Evolutionary conservation across 2,888 invertebrate genomes (phyloP).

Genomic region (Salpingus planirostris): DNA sequence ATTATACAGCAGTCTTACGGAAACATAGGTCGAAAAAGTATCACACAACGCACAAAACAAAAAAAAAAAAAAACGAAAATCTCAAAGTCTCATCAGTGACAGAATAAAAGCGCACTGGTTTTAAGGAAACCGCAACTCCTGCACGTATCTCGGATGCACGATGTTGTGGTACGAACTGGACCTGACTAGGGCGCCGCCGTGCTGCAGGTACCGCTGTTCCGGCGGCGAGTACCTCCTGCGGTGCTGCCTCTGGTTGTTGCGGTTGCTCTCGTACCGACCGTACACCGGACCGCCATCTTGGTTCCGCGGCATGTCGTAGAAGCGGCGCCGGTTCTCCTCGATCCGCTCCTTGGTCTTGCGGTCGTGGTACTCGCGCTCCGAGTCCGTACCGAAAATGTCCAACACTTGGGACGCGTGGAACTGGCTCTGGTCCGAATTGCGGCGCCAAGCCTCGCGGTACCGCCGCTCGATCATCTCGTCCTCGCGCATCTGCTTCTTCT

Average conservation of each 20-base stretch:
- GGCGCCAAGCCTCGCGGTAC: slow-evolving; percentile 62
- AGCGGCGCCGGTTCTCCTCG: slow-evolving; percentile 16
- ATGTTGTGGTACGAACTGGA: slow-evolving; percentile 58
- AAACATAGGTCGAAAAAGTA: too few species aligned
- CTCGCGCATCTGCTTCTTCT: slow-evolving; percentile 50
- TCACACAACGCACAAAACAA: too few species aligned
- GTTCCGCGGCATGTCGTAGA: too few species aligned
- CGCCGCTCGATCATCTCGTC: slow-evolving; percentile 51
- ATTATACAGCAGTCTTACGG: too few species aligned
- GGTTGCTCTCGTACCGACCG: slow-evolving; percentile 14
- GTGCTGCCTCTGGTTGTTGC: slow-evolving; percentile 22
- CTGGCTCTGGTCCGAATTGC: slow-evolving; percentile 51
- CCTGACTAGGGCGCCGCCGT: slow-evolving; percentile 38
- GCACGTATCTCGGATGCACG: slow-evolving; percentile 53
- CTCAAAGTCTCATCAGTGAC: too few species aligned
- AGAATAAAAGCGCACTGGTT: too few species aligned
- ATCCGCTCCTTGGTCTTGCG: slow-evolving; percentile 18
- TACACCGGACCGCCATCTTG: slow-evolving; percentile 32
- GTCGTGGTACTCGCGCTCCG: slow-evolving; percentile 49
- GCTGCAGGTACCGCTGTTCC: slow-evolving; percentile 41
- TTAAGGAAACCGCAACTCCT: slow-evolving; percentile 54
- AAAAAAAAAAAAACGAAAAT: too few species aligned
- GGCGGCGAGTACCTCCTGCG: slow-evolving; percentile 44
- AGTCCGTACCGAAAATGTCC: slow-evolving; percentile 58
- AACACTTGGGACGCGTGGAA: slow-evolving; percentile 56